These are phyloP conservation scores for Andrena chrysosceles DNA, from an alignment of 2,888 invertebrate genomes.

Conservation along the genomic window DNA sequence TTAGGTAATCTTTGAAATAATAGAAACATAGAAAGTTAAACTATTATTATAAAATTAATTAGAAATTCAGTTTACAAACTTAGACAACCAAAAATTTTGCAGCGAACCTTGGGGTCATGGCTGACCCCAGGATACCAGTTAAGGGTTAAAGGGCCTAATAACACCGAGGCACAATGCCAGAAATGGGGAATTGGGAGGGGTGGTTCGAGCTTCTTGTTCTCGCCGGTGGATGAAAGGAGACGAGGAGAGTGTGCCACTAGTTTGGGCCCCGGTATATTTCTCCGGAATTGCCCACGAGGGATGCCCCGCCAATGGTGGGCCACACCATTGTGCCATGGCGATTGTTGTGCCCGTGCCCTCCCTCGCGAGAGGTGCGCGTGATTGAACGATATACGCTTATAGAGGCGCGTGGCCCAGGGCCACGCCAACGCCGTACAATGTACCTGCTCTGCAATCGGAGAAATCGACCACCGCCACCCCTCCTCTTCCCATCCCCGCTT, in stretches of 20 bases:
- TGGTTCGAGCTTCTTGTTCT: slow-evolving; percentile 11
- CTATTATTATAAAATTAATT: no score
- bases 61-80: no score
- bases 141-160: no score
- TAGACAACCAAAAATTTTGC: no score
- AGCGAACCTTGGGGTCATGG: no score
- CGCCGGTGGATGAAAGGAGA: slow-evolving; percentile 18
- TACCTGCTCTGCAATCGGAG: slow-evolving; percentile 64
- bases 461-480: slow-evolving; percentile 54
- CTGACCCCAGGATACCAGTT: no score
- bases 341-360: slow-evolving; percentile 52
- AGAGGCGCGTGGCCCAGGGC: slow-evolving; percentile 69
- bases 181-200: no score
- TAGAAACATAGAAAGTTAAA: no score
- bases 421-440: slow-evolving; percentile 57
- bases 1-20: no score
- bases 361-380: slow-evolving; percentile 56
- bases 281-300: slow-evolving; percentile 51
- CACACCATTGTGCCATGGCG: slow-evolving; percentile 61
- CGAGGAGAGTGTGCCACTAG: slow-evolving; percentile 38
- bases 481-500: no score
- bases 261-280: slow-evolving; percentile 29
- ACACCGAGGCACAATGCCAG: no score
- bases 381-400: slow-evolving; percentile 68
- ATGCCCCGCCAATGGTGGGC: slow-evolving; percentile 47